A percentile compares a stretch with the other conserved stretches of the same genome.
These are phyloP conservation scores for Pherbina coryleti DNA, from an alignment of 2,888 invertebrate species.

Conservation along the genomic window DNA sequence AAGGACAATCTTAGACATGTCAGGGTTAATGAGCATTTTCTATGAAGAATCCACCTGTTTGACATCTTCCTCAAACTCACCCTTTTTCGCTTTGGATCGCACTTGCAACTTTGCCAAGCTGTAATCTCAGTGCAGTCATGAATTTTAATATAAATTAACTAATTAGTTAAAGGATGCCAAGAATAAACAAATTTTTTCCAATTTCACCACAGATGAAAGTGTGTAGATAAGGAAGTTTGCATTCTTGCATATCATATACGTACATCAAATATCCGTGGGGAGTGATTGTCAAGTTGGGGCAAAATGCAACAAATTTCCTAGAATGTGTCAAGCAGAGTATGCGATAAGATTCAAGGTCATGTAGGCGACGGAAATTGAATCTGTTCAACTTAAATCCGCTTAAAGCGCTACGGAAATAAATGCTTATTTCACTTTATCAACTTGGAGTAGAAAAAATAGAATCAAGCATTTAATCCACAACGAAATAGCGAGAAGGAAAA, in stretches of 20 bases:
- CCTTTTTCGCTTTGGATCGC: not conserved
- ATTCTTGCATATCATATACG: not conserved
- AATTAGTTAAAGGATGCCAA: constrained; percentile 38
- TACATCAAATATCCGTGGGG: not conserved
- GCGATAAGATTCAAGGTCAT: not conserved
- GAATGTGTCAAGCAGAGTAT: not conserved
- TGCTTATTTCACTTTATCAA: not conserved
- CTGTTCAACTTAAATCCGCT: too few species aligned
- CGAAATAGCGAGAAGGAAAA: not conserved
- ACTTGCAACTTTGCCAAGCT: not conserved
- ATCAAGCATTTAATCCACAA: not conserved
- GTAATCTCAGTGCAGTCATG: constrained; percentile 39
- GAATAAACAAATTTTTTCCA: constrained; percentile 3
- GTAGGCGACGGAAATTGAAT: too few species aligned
- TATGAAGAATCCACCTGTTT: not conserved
- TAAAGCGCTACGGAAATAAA: too few species aligned
- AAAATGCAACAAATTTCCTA: not conserved
- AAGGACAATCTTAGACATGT: not conserved
- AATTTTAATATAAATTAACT: constrained; percentile 47
- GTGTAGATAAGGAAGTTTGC: not conserved
- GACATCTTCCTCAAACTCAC: not conserved
- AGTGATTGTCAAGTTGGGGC: not conserved
- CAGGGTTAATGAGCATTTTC: not conserved
- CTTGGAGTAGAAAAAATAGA: not conserved
- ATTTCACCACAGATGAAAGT: not conserved